Conservation (phyloP, 2,888 invertebrate genomes). For the Leucania comma region DNA sequence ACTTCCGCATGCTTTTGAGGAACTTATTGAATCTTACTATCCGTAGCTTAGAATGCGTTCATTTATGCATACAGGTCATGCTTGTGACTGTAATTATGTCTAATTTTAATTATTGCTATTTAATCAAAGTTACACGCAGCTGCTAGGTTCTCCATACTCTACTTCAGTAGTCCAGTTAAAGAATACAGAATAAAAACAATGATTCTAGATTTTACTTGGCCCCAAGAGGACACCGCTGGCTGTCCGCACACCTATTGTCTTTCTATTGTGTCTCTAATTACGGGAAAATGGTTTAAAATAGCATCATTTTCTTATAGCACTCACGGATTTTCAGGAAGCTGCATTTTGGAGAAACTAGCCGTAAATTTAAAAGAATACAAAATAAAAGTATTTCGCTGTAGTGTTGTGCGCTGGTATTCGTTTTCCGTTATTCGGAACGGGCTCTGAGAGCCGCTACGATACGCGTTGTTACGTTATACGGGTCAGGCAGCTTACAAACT, state of each 20-base stretch:
- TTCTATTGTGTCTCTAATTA: too few species aligned
- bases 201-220: too few species aligned
- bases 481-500: constrained; percentile 53
- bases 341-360: constrained; percentile 36
- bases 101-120: neutral
- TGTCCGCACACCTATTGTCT: too few species aligned
- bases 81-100: neutral
- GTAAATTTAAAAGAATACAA: constrained; percentile 49
- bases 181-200: neutral
- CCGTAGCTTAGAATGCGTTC: constrained; percentile 44
- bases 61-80: neutral
- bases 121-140: neutral
- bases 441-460: constrained; percentile 48
- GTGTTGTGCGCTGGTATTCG: constrained; percentile 59
- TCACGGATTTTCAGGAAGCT: neutral
- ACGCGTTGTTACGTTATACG: constrained; percentile 57
- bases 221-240: too few species aligned
- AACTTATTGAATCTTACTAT: constrained; percentile 6
- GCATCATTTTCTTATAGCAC: neutral
- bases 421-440: constrained; percentile 68
- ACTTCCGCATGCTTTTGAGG: neutral
- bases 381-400: constrained; percentile 61
- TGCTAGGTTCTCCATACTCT: neutral
- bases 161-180: neutral
- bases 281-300: neutral